phyloP scores from a whole-genome alignment of 2,113 vertebrate species.

The Serilophus lunatus region DNA sequence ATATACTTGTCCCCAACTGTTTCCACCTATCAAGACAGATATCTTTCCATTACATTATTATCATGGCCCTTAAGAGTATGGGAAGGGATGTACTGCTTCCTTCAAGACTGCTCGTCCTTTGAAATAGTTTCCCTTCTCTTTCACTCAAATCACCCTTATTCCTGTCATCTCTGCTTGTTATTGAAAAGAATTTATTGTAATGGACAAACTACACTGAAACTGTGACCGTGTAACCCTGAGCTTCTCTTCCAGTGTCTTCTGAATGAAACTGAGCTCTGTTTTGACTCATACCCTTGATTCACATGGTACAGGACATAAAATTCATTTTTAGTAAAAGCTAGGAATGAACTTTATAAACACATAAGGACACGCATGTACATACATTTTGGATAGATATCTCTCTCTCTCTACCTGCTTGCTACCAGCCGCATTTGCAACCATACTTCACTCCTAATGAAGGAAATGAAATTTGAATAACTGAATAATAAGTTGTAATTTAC shows the following conservation, averaged over 20 bases:
- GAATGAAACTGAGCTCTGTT: background rate
- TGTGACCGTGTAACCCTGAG: background rate
- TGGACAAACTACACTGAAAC: background rate
- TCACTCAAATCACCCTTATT: background rate
- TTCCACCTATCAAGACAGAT: constrained; percentile 82
- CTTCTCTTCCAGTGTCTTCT: background rate
- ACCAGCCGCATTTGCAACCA: background rate
- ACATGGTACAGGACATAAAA: background rate
- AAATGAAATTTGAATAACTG: background rate
- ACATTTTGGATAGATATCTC: background rate
- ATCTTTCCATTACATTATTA: background rate
- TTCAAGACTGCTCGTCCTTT: background rate
- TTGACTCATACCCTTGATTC: background rate
- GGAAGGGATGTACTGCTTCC: background rate
- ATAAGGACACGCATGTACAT: background rate
- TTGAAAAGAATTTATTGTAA: background rate
- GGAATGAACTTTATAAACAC: background rate
- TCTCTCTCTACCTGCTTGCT: background rate
- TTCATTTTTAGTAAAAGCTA: background rate
- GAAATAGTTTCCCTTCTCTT: background rate
- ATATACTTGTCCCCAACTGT: constrained; percentile 99
- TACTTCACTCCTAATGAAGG: background rate
- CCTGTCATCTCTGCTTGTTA: background rate
- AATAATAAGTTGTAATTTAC: background rate
- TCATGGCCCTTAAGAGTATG: background rate